Evolutionary conservation across 2,888 invertebrate species (phyloP).

Genomic region (Quadroppia sp.): DNA sequence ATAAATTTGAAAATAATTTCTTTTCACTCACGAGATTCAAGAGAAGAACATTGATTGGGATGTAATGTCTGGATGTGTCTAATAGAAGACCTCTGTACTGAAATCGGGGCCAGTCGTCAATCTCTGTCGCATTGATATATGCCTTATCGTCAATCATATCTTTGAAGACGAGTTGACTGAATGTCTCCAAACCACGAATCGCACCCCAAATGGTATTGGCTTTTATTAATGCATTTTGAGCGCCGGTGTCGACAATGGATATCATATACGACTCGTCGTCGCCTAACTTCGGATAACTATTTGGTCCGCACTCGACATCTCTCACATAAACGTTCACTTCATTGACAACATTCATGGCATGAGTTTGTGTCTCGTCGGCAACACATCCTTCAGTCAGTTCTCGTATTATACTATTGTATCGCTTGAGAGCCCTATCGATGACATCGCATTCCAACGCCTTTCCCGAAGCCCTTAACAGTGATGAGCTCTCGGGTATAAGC

Average conservation of each 20-base stretch:
- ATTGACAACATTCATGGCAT: not conserved
- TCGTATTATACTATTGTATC: slow-evolving; percentile 47
- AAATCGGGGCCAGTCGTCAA: slow-evolving; percentile 70
- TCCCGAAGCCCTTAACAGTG: not conserved
- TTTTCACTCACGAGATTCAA: slow-evolving; percentile 54
- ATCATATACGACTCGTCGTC: slow-evolving; percentile 47
- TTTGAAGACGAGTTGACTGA: slow-evolving; percentile 67
- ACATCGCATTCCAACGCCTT: slow-evolving; percentile 49
- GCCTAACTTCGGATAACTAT: slow-evolving; percentile 44
- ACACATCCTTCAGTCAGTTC: slow-evolving; percentile 37
- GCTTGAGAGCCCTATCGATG: slow-evolving; percentile 49
- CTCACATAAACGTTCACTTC: slow-evolving; percentile 43
- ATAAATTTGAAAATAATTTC: not conserved
- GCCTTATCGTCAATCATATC: slow-evolving; percentile 34
- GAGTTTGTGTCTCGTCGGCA: not conserved
- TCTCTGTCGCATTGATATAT: slow-evolving; percentile 62
- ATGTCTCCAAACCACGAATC: slow-evolving; percentile 65
- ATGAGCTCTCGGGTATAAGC: slow-evolving; percentile 30
- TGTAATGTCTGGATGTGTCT: slow-evolving; percentile 81
- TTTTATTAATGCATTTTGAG: slow-evolving; percentile 39
- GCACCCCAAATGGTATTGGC: slow-evolving; percentile 48
- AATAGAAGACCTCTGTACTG: slow-evolving; percentile 75
- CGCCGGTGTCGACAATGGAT: slow-evolving; percentile 37
- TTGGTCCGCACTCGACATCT: slow-evolving; percentile 43
- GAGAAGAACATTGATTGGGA: slow-evolving; percentile 64